These are phyloP conservation scores for Leptonema lineaticorne DNA, from an alignment of 1,140 invertebrate species.

Conservation along the genomic window DNA sequence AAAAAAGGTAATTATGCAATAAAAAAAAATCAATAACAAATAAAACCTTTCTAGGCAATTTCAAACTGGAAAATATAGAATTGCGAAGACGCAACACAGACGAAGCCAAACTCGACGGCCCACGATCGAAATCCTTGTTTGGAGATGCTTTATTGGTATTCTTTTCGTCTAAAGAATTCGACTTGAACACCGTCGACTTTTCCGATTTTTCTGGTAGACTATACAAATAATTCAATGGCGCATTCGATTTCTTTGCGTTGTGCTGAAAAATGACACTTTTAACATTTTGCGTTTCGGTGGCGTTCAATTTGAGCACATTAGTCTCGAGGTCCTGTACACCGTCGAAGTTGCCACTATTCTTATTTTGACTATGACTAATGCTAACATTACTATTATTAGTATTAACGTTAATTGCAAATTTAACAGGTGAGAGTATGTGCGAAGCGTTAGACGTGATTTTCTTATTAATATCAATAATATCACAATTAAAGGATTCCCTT, in stretches of 20 bases:
- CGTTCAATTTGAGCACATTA: background rate
- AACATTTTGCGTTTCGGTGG: background rate
- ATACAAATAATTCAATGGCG: background rate
- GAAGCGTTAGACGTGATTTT: constrained; percentile 1
- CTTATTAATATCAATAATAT: background rate
- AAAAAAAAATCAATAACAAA: background rate
- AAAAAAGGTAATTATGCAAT: background rate
- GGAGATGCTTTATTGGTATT: background rate
- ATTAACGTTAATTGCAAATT: constrained; percentile 8
- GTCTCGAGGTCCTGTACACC: too few species aligned
- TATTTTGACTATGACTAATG: background rate
- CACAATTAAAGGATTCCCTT: background rate
- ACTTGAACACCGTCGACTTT: background rate
- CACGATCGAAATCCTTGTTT: constrained; percentile 14
- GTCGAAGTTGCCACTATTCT: too few species aligned
- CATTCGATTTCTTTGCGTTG: background rate
- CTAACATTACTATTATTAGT: background rate
- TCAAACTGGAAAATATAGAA: constrained; percentile 56
- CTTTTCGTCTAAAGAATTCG: background rate
- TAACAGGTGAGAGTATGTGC: background rate
- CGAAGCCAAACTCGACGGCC: constrained; percentile 28
- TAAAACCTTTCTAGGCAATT: constrained; percentile 50
- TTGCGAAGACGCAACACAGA: constrained; percentile 52
- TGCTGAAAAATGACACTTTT: background rate
- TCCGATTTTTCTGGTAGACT: background rate